A percentile compares a stretch with the other conserved stretches of the same genome.
These are phyloP conservation scores for Hippocampus kuda DNA, from an alignment of 2,797 vertebrate species.

Conservation along the genomic window DNA sequence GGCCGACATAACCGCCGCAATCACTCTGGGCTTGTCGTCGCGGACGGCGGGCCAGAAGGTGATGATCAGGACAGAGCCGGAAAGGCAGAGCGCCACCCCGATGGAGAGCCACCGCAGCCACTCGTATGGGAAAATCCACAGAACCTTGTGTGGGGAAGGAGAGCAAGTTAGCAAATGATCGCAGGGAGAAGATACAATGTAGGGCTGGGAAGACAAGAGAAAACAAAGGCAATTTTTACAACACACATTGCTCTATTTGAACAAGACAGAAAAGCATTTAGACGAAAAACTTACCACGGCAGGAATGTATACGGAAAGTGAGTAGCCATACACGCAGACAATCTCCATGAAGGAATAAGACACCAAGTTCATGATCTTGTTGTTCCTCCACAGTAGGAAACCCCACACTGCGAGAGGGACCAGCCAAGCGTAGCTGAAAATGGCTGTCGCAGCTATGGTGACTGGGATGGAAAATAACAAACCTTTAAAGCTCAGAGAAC, in stretches of 20 bases:
- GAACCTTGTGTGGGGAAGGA: conserved; percentile 61
- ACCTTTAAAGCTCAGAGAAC: neutral
- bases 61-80: conserved; percentile 83
- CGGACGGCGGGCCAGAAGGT: conserved; percentile 92
- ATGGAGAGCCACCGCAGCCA: conserved; percentile 81
- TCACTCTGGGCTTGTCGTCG: conserved; percentile 79
- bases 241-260: neutral
- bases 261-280: neutral
- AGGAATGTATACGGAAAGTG: conserved; percentile 89
- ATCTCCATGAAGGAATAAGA: conserved; percentile 95
- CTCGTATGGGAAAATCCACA: conserved; percentile 82
- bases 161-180: neutral
- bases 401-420: conserved; percentile 93
- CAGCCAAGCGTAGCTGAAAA: conserved; percentile 91
- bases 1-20: conserved; percentile 63
- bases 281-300: conserved; percentile 73
- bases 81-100: conserved; percentile 78
- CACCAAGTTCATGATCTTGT: conserved; percentile 82
- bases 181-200: neutral
- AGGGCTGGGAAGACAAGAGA: too few species aligned
- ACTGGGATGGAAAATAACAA: conserved; percentile 58
- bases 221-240: too few species aligned
- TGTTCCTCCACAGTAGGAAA: conserved; percentile 89
- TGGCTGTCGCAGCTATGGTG: conserved; percentile 86
- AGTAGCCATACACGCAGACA: conserved; percentile 93